These are phyloP conservation scores for Erythrocercus mccallii DNA, from an alignment of 2,113 vertebrate genomes.

Conservation along the genomic window DNA sequence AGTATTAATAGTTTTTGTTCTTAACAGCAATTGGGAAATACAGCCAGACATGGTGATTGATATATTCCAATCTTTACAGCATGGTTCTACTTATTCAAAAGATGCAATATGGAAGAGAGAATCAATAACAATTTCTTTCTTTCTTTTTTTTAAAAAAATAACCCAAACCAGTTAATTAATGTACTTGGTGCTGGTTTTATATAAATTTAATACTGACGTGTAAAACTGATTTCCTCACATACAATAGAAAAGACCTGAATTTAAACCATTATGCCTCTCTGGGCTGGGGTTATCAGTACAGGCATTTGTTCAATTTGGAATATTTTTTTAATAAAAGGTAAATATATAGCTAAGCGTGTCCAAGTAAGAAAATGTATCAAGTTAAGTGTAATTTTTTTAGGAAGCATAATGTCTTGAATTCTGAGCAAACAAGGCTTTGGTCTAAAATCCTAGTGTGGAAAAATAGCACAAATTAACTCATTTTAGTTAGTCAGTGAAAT, in stretches of 20 bases:
- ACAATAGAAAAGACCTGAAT: background rate
- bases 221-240: background rate
- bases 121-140: background rate
- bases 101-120: background rate
- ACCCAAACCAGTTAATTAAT: background rate
- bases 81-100: background rate
- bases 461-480: background rate
- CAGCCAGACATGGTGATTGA: background rate
- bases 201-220: background rate
- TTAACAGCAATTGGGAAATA: constrained; percentile 32
- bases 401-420: background rate
- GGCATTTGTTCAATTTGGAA: background rate
- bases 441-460: background rate
- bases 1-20: constrained; percentile 45
- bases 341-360: background rate
- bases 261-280: background rate
- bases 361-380: background rate
- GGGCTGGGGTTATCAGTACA: background rate
- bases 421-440: background rate
- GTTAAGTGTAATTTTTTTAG: background rate
- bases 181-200: background rate
- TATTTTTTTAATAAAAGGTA: background rate
- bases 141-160: too few species aligned
- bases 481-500: background rate
- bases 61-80: background rate